These are phyloP conservation scores for Phenganax subtilis DNA, from an alignment of 92 coral and sea anemone species.

Conservation along the genomic window DNA sequence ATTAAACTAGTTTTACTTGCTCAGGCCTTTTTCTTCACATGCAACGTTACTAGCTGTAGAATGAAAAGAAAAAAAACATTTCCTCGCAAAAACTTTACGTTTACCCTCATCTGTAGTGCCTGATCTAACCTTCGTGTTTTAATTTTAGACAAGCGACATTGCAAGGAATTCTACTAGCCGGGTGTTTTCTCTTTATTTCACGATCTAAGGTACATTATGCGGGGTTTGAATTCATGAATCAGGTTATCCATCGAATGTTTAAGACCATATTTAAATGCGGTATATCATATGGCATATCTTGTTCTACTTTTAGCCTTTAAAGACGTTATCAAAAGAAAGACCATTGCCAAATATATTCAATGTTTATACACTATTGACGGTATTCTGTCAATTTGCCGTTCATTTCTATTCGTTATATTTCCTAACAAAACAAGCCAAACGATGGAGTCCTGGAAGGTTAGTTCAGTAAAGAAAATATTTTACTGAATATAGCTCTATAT, in stretches of 20 bases:
- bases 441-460: constrained; percentile 81
- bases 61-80: neutral
- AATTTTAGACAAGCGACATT: constrained; percentile 87
- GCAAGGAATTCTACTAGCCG: constrained; percentile 91
- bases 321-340: constrained; percentile 76
- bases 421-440: constrained; percentile 85
- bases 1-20: too few relatives aligned
- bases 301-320: constrained; percentile 62
- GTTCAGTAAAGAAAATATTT: neutral
- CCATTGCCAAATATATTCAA: constrained; percentile 96
- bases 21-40: too few relatives aligned
- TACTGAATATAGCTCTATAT: neutral
- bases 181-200: constrained; percentile 91
- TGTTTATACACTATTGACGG: constrained; percentile 79
- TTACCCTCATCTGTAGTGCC: neutral
- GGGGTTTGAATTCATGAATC: neutral
- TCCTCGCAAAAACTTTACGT: neutral
- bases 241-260: too few relatives aligned
- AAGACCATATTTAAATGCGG: neutral
- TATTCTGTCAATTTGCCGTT: constrained; percentile 79
- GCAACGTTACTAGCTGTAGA: too few relatives aligned
- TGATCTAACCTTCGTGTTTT: neutral
- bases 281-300: neutral
- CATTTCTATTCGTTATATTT: constrained; percentile 78
- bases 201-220: constrained; percentile 69